These are phyloP conservation scores for Noctua fimbriata DNA, from an alignment of 2,888 invertebrate genomes.

Conservation along the genomic window DNA sequence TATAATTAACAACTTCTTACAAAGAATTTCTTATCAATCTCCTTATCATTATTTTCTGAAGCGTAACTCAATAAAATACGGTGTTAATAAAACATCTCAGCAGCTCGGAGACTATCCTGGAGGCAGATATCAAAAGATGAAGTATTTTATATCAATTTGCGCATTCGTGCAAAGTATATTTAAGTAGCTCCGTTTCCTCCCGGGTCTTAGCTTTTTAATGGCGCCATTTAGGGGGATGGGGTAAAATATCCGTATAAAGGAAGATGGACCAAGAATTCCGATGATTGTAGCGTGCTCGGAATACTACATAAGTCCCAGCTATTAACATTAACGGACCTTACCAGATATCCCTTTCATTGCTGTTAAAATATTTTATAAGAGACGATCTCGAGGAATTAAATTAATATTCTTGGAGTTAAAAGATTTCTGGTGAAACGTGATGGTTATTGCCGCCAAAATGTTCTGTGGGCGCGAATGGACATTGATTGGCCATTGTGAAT, in stretches of 20 bases:
- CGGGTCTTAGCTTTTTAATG: slow-evolving; percentile 86
- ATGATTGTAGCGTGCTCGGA: slow-evolving; percentile 77
- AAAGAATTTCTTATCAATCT: slow-evolving; percentile 16
- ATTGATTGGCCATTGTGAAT: slow-evolving; percentile 85
- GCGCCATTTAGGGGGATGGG: slow-evolving; percentile 83
- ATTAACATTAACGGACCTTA: slow-evolving; percentile 69
- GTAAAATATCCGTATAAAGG: slow-evolving; percentile 82
- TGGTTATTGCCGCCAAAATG: slow-evolving; percentile 73
- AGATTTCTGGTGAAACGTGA: slow-evolving; percentile 63
- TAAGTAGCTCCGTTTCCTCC: slow-evolving; percentile 81
- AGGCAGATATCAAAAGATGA: slow-evolving; percentile 82
- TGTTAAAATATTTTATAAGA: slow-evolving; percentile 62
- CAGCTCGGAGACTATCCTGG: slow-evolving; percentile 64
- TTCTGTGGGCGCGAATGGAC: slow-evolving; percentile 73
- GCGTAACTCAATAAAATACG: slow-evolving; percentile 49
- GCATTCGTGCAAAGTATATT: slow-evolving; percentile 88
- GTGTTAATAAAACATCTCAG: slow-evolving; percentile 62
- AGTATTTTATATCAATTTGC: slow-evolving; percentile 89
- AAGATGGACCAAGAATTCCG: slow-evolving; percentile 79
- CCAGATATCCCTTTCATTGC: slow-evolving; percentile 63
- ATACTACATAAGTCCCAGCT: slow-evolving; percentile 68
- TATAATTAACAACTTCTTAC: background rate
- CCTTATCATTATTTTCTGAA: slow-evolving; percentile 38
- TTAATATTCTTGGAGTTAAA: slow-evolving; percentile 56
- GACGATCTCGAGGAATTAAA: slow-evolving; percentile 51